Evolutionary conservation across 2,113 vertebrate species (phyloP), one percentile per base, ranked within the genome.

Genomic region (Prochilodus magdalenae): DNA sequence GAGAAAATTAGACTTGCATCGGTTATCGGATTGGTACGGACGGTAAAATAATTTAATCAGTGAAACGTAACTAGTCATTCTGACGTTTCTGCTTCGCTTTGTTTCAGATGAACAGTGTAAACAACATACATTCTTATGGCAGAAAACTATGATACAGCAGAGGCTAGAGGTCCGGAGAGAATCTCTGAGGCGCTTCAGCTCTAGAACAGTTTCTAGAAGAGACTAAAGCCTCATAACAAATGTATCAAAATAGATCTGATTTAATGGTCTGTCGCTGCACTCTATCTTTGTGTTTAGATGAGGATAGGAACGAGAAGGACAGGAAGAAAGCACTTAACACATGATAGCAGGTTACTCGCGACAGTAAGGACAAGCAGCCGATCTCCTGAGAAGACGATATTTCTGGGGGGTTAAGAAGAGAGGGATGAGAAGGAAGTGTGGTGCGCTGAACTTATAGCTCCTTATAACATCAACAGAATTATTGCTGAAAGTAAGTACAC

Each of bases 31-130:
- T 73, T 63, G 24, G 18, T 73, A 67, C 36, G 49, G 74, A 66
- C 57, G 91, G 89, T 92, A 92, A 94, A 84, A 94, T 93, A 94
- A 95, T 93, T 94, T 93, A 93, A 92, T 91, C 90, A 91, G 84
- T 89, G 90, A 91, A 93, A 90, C 79, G 88, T 93, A 91, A 93
- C 88, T 89, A 87, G 83, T 88, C 90, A 87, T 88, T 69, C 55
- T 86, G 90, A 59, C 5, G 49, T 63, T 49, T 81, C 30, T 72
- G 70, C 51, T 85, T 85, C 87, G 75, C 75, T 3, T 16, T 51
- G 70, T 79, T 81, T 83, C 73, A 72, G 73, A 74, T 62, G 63
- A 80, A 80, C 66, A 78, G 78, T 51, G 77, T 74, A 74, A 84
- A 86, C 75, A 77, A 77, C 66, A 78, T 71, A 76, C 76, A 82